Conservation (phyloP, 2,888 invertebrate species). For the Megaustenia siamemsis region DNA sequence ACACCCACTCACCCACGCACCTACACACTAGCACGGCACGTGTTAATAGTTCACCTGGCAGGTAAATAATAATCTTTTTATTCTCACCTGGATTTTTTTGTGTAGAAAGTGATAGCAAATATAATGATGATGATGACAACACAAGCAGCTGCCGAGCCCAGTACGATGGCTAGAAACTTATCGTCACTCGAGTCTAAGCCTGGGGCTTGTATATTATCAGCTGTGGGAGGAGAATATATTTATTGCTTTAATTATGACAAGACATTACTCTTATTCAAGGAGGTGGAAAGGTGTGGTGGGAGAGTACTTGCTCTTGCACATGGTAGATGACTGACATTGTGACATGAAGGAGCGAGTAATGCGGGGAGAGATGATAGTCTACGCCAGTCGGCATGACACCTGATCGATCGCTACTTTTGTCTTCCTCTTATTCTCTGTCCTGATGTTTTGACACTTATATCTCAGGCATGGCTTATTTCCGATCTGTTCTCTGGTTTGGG, state of each 20-base stretch:
- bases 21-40: no score
- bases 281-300: no score
- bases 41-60: no score
- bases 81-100: conserved; percentile 60
- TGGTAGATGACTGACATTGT: no score
- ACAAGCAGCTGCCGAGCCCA: conserved; percentile 72
- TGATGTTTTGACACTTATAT: no score
- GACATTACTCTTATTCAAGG: no score
- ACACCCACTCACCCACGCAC: no score
- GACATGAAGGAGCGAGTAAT: no score
- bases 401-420: not conserved
- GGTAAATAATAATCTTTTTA: not conserved
- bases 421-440: conserved; percentile 14
- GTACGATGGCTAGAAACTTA: conserved; percentile 71
- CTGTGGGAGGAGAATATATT: no score
- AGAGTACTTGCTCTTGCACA: no score
- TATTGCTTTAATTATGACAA: no score
- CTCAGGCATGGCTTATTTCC: no score
- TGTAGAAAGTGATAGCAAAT: conserved; percentile 67
- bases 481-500: not conserved
- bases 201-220: conserved; percentile 47
- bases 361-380: not conserved
- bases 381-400: not conserved
- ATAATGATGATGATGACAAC: conserved; percentile 68
- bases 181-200: conserved; percentile 64